phyloP scores from a whole-genome alignment of 2,888 invertebrate species.

The Agelastica alni region DNA sequence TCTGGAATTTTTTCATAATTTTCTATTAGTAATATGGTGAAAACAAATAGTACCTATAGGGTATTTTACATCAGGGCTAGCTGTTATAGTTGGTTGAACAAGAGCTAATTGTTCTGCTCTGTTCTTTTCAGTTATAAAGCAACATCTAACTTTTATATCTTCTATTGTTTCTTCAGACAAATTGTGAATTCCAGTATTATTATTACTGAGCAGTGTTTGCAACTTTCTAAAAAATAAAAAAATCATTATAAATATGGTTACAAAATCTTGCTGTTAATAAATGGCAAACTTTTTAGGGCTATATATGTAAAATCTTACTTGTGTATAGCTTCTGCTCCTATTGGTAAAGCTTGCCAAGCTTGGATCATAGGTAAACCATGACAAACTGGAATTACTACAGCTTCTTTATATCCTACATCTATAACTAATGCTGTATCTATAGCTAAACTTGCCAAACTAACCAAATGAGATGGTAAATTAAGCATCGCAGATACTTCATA shows the following conservation, averaged over 20 bases:
- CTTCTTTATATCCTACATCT: conserved; percentile 86
- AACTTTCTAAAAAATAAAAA: conserved; percentile 48
- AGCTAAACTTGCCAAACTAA: conserved; percentile 82
- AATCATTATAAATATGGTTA: too few relatives aligned
- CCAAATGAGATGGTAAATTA: conserved; percentile 82
- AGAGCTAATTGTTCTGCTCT: conserved; percentile 65
- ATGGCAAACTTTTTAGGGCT: too few relatives aligned
- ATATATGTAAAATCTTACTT: too few relatives aligned
- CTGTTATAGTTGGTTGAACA: conserved; percentile 55
- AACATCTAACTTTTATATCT: conserved; percentile 82
- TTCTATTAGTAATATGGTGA: too few relatives aligned
- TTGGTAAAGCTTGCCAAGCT: conserved; percentile 80
- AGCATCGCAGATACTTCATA: conserved; percentile 74
- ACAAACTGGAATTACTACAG: conserved; percentile 79
- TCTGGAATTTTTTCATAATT: too few relatives aligned
- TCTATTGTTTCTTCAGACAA: conserved; percentile 67
- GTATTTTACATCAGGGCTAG: conserved; percentile 69
- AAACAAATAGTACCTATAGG: conserved; percentile 62
- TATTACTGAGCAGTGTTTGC: conserved; percentile 54
- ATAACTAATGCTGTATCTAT: conserved; percentile 81
- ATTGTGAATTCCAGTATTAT: conserved; percentile 57
- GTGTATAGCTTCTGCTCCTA: conserved; percentile 75
- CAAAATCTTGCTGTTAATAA: too few relatives aligned
- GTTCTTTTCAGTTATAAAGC: conserved; percentile 80
- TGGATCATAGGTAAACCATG: conserved; percentile 85